Base-by-base conservation (phyloP, 2,797 vertebrate genomes). In the Columba guinea region DNA sequence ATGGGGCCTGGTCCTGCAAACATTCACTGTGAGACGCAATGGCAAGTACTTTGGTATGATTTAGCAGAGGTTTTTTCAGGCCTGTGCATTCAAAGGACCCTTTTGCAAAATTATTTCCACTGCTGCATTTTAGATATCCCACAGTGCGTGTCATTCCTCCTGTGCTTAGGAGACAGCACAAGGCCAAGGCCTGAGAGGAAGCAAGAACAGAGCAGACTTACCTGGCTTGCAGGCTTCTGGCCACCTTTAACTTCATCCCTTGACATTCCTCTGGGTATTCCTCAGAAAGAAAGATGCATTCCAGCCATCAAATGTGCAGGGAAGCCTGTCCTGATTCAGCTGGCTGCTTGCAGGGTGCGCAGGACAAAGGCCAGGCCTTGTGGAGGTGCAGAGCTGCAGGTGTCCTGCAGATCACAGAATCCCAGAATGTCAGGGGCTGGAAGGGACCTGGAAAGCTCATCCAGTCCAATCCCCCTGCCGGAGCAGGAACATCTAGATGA, bases 281-380 rank as follows among this genome's bases (percentile, higher is more conserved):
- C 56, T 87, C 51, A 48, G 75, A 28, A 69, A 28, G 56, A 63
- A 78, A 44, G 32, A 14, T 48, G 13, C 24, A 71, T n/a, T 24
- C n/a, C 3, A 7, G n/a, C 12, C 56, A 48, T 23, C 17, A 55
- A 37, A 44, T 0, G 1, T 11, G 6, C 52, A 59, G 52, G n/a
- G 68, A 67, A 79, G 49, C 4, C 20, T 37, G 24, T 37, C 30
- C 41, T 3, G 6, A 83, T 84, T 68, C 63, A 69, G 37, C 30
- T 16, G 19, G n/a, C 63, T 27, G 13, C 30, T 73, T 3, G 0
- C 39, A 81, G 73, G 15, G 7, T 26, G 32, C 0, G 2, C 32
- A 73, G 34, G 26, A 63, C 24, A 60, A 56, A 44, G 41, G 49
- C 28, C 35, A 51, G 24, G 58, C 63, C 34, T 11, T 7, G 3